These are phyloP conservation scores for Sepiola atlantica DNA, from an alignment of 2,888 invertebrate species.

Conservation along the genomic window DNA sequence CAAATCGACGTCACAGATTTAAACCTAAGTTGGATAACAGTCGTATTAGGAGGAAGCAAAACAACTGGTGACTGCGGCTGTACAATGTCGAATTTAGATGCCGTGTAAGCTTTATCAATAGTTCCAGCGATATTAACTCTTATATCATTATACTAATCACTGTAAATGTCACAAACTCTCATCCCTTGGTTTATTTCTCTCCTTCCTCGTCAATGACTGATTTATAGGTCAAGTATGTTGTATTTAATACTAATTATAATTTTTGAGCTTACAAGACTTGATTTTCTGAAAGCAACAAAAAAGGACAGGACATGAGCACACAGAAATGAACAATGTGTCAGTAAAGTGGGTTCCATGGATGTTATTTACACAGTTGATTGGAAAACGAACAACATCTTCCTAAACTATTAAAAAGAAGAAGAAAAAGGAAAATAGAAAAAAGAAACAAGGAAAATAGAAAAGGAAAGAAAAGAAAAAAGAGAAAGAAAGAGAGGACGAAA, in stretches of 20 bases:
- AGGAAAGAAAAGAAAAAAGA: neutral
- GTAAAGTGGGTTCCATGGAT: too few species aligned
- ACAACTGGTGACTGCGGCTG: neutral
- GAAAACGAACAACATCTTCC: too few species aligned
- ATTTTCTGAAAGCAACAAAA: slow-evolving; percentile 4
- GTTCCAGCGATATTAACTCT: neutral
- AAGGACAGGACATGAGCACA: neutral
- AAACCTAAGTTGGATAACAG: too few species aligned
- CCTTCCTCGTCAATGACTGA: neutral
- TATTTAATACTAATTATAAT: neutral
- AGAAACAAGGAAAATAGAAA: neutral
- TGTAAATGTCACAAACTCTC: slow-evolving; percentile 11
- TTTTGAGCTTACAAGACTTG: neutral
- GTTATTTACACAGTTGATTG: too few species aligned
- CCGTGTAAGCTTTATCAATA: neutral
- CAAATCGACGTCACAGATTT: too few species aligned
- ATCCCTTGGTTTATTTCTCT: neutral
- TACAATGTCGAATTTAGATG: neutral
- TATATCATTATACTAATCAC: neutral
- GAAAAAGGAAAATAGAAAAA: neutral
- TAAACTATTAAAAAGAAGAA: neutral
- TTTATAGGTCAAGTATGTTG: neutral
- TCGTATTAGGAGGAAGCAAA: neutral
- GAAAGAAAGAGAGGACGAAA: neutral
- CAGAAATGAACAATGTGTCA: too few species aligned